These are phyloP conservation scores for Salvator merianae DNA, from an alignment of 2,113 vertebrate genomes.

Conservation along the genomic window DNA sequence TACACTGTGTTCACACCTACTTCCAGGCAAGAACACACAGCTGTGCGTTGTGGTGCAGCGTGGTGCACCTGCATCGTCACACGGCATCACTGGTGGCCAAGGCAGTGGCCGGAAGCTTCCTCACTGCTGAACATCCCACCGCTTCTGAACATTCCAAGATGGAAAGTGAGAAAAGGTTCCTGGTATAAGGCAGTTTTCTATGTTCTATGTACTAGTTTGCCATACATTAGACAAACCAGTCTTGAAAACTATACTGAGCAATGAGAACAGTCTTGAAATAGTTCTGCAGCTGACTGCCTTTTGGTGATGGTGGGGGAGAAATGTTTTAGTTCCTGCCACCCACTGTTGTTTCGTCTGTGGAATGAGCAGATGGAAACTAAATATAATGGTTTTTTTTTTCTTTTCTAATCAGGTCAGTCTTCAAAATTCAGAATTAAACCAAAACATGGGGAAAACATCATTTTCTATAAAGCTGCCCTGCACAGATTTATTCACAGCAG, in stretches of 20 bases:
- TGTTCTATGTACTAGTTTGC: background rate
- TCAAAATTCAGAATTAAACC: constrained; percentile 42
- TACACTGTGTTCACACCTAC: too few relatives aligned
- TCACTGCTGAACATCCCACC: too few relatives aligned
- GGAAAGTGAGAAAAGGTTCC: too few relatives aligned
- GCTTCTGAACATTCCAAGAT: too few relatives aligned
- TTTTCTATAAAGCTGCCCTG: constrained; percentile 46
- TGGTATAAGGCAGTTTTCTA: too few relatives aligned
- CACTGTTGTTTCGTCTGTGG: background rate
- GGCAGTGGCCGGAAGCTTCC: too few relatives aligned
- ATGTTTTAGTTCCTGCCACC: constrained; percentile 49
- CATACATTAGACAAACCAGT: background rate
- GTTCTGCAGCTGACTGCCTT: background rate
- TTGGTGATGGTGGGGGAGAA: constrained; percentile 4
- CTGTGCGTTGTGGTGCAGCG: too few relatives aligned
- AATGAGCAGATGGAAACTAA: constrained; percentile 46
- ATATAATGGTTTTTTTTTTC: constrained; percentile 52
- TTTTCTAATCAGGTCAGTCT: constrained; percentile 30
- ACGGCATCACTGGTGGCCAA: too few relatives aligned
- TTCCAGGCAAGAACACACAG: too few relatives aligned
- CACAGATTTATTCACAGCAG: constrained; percentile 37
- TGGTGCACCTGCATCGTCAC: too few relatives aligned
- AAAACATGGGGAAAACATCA: background rate
- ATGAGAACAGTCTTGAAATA: constrained; percentile 12
- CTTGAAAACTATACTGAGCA: constrained; percentile 16